A percentile compares a stretch with the other conserved stretches of the same genome.
Evolutionary conservation across 2,113 vertebrate genomes (phyloP).

Genomic region (Tetrax tetrax): DNA sequence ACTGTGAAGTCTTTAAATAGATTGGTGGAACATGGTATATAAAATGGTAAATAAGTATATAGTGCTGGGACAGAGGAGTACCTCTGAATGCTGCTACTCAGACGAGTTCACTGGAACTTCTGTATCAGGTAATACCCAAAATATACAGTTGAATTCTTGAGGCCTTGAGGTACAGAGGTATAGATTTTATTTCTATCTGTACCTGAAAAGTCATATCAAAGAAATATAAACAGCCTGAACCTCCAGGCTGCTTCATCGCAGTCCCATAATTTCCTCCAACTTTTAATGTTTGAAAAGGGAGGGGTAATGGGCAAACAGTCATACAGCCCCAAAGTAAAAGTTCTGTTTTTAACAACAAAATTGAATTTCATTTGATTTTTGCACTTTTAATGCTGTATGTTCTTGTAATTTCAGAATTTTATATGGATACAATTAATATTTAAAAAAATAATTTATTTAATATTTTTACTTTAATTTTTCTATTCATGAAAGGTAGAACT

Average conservation of each 20-base stretch:
- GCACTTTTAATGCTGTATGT: not conserved
- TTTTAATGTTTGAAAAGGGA: not conserved
- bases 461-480: not conserved
- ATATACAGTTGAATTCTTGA: not conserved
- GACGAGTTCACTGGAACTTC: not conserved
- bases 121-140: not conserved
- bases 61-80: not conserved
- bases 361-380: not conserved
- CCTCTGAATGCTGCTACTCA: not conserved
- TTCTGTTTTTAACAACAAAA: not conserved
- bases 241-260: not conserved
- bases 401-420: not conserved
- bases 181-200: not conserved
- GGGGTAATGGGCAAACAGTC: not conserved
- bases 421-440: not conserved
- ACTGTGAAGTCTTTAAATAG: not conserved
- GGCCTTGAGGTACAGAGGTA: not conserved
- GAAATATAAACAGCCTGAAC: not conserved
- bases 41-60: not conserved
- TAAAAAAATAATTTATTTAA: not conserved
- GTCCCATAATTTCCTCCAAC: not conserved
- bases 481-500: not conserved
- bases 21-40: fast-evolving
- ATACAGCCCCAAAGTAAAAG: not conserved
- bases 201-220: not conserved